Conservation (phyloP, 2,888 invertebrate species). For the Zygaena filipendulae region DNA sequence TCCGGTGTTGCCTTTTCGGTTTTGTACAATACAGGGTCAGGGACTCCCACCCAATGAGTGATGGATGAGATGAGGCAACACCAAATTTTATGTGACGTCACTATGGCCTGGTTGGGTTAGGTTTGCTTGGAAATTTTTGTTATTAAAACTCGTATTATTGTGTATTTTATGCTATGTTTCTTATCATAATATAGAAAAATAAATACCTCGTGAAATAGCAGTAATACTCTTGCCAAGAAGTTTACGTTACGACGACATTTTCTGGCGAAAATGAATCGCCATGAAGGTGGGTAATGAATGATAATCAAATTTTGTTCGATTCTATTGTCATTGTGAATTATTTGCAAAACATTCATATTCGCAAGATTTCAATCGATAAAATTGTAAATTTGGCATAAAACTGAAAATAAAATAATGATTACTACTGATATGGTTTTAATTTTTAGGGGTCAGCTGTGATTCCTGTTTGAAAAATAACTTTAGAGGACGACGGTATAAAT, state of each 20-base stretch:
- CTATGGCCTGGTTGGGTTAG: constrained; percentile 78
- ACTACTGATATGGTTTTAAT: no score
- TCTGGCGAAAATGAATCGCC: constrained; percentile 87
- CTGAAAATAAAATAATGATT: no score
- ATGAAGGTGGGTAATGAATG: constrained; percentile 86
- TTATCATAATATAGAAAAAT: constrained; percentile 64
- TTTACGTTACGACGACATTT: constrained; percentile 52
- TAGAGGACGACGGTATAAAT: constrained; percentile 97
- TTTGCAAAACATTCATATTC: constrained; percentile 32
- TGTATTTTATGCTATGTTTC: constrained; percentile 70
- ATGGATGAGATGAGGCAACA: no score
- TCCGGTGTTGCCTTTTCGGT: no score
- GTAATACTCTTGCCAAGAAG: constrained; percentile 59
- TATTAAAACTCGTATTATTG: constrained; percentile 72
- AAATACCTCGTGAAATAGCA: constrained; percentile 60
- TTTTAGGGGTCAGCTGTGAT: constrained; percentile 98
- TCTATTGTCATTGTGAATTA: constrained; percentile 60
- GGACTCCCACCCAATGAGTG: no score
- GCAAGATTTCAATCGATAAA: no score
- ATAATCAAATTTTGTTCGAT: constrained; percentile 67
- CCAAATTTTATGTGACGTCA: constrained; percentile 65
- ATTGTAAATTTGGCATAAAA: no score
- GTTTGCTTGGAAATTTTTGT: constrained; percentile 76
- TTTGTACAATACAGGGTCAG: no score
- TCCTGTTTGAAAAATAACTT: constrained; percentile 98